Evolutionary conservation across 2,797 vertebrate genomes (phyloP).

Genomic region (Eulemur rubriventer): DNA sequence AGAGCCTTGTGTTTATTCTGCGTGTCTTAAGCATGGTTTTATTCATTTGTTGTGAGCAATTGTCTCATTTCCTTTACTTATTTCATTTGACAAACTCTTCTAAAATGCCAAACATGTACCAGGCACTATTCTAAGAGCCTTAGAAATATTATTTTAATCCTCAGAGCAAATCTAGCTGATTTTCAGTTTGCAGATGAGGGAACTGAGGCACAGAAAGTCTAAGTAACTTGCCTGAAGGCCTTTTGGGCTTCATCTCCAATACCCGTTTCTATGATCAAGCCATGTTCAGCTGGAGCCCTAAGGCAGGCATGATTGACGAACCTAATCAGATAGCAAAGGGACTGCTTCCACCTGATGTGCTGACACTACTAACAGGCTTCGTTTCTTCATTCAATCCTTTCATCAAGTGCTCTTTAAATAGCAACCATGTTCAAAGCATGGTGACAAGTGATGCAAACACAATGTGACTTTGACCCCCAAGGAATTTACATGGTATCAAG

Average conservation of each 20-base stretch:
- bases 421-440: not conserved
- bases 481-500: not conserved
- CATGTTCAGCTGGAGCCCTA: not conserved
- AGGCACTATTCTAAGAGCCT: not conserved
- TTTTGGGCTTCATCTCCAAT: not conserved
- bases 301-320: not conserved
- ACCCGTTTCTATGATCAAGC: not conserved
- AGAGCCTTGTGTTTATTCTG: not conserved
- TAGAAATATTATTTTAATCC: slow-evolving; percentile 26
- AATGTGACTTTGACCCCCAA: not conserved
- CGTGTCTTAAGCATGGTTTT: not conserved
- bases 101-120: not conserved
- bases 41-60: not conserved
- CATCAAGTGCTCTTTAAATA: not conserved
- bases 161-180: slow-evolving; percentile 11
- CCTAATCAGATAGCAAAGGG: not conserved
- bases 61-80: slow-evolving; percentile 38
- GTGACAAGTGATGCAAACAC: not conserved
- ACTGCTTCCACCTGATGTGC: not conserved
- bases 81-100: slow-evolving; percentile 41
- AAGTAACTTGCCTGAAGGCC: not conserved
- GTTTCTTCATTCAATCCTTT: not conserved
- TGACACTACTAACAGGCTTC: not conserved
- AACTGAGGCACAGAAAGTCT: not conserved
- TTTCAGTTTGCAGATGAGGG: not conserved